These are phyloP conservation scores for Erynnis tages DNA, from an alignment of 2,888 invertebrate genomes.

Conservation along the genomic window DNA sequence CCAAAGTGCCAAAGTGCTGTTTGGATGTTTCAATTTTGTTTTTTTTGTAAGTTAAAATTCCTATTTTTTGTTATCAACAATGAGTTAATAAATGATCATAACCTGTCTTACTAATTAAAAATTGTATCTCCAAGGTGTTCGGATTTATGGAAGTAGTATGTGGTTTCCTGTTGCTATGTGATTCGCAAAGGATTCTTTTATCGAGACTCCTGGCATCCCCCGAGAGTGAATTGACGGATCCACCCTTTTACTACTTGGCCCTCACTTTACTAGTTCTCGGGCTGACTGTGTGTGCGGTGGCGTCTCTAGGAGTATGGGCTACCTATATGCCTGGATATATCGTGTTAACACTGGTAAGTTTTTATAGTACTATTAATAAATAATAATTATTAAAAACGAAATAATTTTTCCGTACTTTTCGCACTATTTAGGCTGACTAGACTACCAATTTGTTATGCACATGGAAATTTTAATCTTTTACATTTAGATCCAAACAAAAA, in stretches of 20 bases:
- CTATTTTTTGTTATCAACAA: not conserved
- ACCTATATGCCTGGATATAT: constrained; percentile 88
- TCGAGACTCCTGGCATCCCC: constrained; percentile 86
- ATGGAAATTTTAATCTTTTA: too few species aligned
- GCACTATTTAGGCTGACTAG: too few species aligned
- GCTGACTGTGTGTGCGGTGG: constrained; percentile 84
- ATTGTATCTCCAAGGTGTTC: constrained; percentile 17
- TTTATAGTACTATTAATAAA: too few species aligned
- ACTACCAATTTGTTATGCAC: too few species aligned
- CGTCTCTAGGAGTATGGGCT: constrained; percentile 91
- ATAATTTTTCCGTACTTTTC: too few species aligned
- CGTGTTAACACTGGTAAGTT: constrained; percentile 85
- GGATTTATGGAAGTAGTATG: constrained; percentile 86
- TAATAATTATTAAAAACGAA: too few species aligned
- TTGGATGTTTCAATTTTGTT: constrained; percentile 85
- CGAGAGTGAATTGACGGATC: constrained; percentile 83
- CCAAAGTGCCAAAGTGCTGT: constrained; percentile 84
- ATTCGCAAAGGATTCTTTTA: constrained; percentile 85
- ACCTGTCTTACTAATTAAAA: too few species aligned
- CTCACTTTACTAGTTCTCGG: constrained; percentile 86
- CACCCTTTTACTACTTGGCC: constrained; percentile 89
- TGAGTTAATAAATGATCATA: not conserved
- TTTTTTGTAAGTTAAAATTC: constrained; percentile 79
- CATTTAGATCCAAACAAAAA: too few species aligned
- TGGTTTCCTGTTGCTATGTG: constrained; percentile 87